Evolutionary conservation across 1,140 invertebrate genomes (phyloP), one percentile per base, ranked within the genome.

Genomic region (Laodelphax striatellus): DNA sequence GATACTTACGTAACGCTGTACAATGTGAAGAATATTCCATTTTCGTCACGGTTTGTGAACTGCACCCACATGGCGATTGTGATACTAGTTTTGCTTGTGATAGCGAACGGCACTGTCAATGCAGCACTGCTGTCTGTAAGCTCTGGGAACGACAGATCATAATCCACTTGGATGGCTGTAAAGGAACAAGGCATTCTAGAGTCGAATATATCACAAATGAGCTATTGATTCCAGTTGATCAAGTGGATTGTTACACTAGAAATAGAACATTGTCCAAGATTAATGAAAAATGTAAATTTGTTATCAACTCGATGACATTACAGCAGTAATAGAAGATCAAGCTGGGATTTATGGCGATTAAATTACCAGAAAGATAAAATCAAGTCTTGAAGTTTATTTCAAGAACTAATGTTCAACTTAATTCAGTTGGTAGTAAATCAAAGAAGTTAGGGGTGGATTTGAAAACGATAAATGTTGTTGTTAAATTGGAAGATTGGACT

Each of bases 61-160:
- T 94, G 91, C 0, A 98, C 91, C 96, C 96, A 98, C 80, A 97
- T 83, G 8, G 88, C 92, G 22, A 98, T 77, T 0, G 94, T 94
- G 10, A 98, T 74, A 70, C 88, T 90, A 62, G 82, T 82, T 42
- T 84, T 81, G 6, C 83, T 83, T 4, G 89, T 84, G 64, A 86
- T 83, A 21, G 58, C 61, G 76, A 97, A 95, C 57, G 94, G 94
- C 67, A 94, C 87, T 14, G 90, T 81, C 75, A 95, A 84, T 28
- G 90, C 86, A 9, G 92, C 93, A 65, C 87, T 92, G 57, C 92
- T 93, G 11, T 90, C 82, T 22, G 84, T 77, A 52, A 90, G 83
- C 72, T 97, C 93, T 68, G 90, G 92, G 69, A 97, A 94, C 80
- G 92, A 92, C 1, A 97, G 74, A 70, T 98, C 94, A 69, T 97